Evolutionary conservation across 1,140 invertebrate genomes (phyloP), one percentile per base, ranked within the genome.

Genomic region (Drosophila eugracilis): DNA sequence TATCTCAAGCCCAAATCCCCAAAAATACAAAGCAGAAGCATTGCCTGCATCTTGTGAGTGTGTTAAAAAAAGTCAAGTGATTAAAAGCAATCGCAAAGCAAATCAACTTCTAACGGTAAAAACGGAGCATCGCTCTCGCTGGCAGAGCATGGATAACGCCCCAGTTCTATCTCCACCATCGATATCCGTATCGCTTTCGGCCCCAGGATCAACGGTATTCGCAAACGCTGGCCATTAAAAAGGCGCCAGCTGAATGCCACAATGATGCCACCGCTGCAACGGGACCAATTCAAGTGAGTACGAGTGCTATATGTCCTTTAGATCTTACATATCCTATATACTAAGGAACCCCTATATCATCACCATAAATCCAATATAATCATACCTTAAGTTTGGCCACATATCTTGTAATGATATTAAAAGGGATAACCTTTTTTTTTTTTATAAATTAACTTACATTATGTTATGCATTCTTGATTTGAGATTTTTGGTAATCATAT

Each of bases 191-290:
- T 30, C 66, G 42, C 15, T 37, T 30, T 67, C 34, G 39, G 32
- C 44, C 19, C 32, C 21, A 22, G 24, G 37, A 21, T 32, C 41
- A 45, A n/a, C 63, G 62, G 65, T 53, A 53, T 19, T 67, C 57
- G 69, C 36, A 50, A 62, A 30, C 54, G 74, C 69, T 78, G 67
- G 75, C 45, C 58, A 67, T 69, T 70, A 81, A 48, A 80, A 66
- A 77, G 74, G 47, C 62, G 81, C 67, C 69, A 81, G 74, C 47
- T 44, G 77, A 65, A 48, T 62, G 67, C 78, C 62, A 88, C 53
- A 62, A 86, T 88, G 72, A 86, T 86, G 81, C 78, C 83, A 85
- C 81, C 81, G 74, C 78, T 88, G 83, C 81, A 81, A 86, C 77
- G 74, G 49, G 39, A 74, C 59, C 73, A 78, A 80, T 77, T 86